Percentiles rank a stretch among this genome's conserved stretches.
Conservation (phyloP, 1,140 invertebrate genomes). For the Periplaneta americana region DNA sequence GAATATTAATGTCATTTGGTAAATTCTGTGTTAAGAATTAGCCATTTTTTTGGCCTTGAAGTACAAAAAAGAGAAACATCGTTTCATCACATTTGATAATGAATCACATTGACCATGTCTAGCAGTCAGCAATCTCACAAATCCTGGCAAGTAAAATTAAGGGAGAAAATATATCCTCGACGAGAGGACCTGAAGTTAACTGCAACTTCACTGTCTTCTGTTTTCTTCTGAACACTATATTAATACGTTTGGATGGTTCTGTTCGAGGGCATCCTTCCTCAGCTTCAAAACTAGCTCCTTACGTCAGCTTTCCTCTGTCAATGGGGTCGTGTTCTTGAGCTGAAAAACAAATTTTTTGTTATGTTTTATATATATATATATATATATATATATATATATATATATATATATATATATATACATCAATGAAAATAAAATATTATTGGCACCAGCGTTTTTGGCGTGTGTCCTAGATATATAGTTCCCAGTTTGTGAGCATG, state of each 20-base stretch:
- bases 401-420: too few species aligned
- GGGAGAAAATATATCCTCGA: neutral
- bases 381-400: too few species aligned
- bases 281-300: too few species aligned
- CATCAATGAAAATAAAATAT: too few species aligned
- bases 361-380: too few species aligned
- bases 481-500: too few species aligned
- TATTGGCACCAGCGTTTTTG: too few species aligned
- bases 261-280: neutral
- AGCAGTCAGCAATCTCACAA: neutral
- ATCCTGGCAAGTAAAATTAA: neutral
- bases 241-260: neutral
- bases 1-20: neutral
- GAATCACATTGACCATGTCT: neutral
- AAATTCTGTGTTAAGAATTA: neutral
- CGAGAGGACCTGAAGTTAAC: neutral
- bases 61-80: neutral
- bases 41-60: neutral
- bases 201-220: neutral
- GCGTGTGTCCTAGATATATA: too few species aligned
- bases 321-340: neutral
- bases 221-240: neutral
- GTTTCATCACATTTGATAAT: neutral
- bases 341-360: neutral
- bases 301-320: neutral